Evolutionary conservation across 2,797 vertebrate genomes (phyloP).

Genomic region (Anguilla megastoma): DNA sequence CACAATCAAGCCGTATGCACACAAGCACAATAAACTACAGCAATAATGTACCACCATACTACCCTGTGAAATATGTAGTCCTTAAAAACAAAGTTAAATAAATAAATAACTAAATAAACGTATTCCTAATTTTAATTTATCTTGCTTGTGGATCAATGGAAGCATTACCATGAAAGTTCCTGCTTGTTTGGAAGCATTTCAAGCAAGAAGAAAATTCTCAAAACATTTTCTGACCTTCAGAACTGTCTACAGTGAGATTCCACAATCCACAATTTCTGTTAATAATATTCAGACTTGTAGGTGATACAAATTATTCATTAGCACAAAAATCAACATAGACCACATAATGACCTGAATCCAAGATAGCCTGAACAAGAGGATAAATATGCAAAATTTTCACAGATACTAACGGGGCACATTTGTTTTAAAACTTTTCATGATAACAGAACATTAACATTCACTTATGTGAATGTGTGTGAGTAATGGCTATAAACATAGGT

Average conservation of each 20-base stretch:
- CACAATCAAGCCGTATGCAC: background rate
- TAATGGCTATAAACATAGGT: background rate
- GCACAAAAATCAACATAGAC: background rate
- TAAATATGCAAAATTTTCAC: background rate
- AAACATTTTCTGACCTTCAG: slow-evolving; percentile 8
- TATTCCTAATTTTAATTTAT: background rate
- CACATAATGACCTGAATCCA: background rate
- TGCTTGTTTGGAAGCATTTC: background rate
- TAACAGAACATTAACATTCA: background rate
- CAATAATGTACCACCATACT: background rate
- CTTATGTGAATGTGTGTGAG: background rate
- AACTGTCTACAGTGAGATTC: background rate
- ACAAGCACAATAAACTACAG: background rate
- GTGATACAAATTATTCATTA: background rate
- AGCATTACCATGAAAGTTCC: background rate
- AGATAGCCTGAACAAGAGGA: background rate
- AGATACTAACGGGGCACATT: background rate
- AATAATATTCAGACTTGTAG: background rate
- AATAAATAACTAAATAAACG: background rate
- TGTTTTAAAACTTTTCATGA: background rate
- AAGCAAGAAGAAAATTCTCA: background rate
- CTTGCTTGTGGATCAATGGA: background rate
- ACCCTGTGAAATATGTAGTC: background rate
- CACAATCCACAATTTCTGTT: background rate
- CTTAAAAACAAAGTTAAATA: background rate